These are phyloP conservation scores for Bembecia ichneumoniformis DNA, from an alignment of 2,888 invertebrate species.

Conservation along the genomic window DNA sequence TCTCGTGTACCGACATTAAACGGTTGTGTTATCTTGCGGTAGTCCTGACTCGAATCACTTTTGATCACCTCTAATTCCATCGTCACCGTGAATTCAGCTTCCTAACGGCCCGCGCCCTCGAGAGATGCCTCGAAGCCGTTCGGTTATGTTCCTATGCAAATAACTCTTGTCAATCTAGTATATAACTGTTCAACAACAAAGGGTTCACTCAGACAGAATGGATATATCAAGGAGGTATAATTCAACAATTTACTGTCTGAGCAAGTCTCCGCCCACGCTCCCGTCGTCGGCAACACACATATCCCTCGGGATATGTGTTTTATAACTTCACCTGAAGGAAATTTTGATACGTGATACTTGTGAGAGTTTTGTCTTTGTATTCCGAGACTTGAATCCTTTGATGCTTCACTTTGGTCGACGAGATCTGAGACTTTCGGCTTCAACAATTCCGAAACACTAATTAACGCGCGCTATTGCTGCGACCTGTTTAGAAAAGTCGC, in stretches of 20 bases:
- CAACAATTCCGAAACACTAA: background rate
- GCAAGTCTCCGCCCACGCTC: background rate
- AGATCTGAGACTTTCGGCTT: background rate
- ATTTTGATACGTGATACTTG: background rate
- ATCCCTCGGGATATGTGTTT: background rate
- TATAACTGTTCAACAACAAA: background rate
- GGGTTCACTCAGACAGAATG: constrained; percentile 2
- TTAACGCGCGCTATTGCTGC: background rate
- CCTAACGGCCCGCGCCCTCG: background rate
- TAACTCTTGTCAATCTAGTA: background rate
- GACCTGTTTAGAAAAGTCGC: no score
- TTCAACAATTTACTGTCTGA: background rate
- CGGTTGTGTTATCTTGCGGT: constrained; percentile 39
- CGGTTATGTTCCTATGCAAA: background rate
- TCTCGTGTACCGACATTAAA: constrained; percentile 53
- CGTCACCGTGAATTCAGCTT: background rate
- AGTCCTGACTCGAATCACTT: constrained; percentile 19
- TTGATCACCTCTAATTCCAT: background rate
- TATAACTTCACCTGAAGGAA: background rate
- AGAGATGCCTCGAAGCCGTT: background rate
- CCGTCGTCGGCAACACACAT: background rate
- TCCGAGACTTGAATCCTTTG: background rate
- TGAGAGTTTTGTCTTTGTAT: background rate
- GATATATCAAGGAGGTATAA: constrained; percentile 1
- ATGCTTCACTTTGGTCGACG: background rate